Percentiles rank a stretch among this genome's conserved stretches.
Evolutionary conservation across 2,113 vertebrate species (phyloP).

Genomic region (Xenus cinereus): DNA sequence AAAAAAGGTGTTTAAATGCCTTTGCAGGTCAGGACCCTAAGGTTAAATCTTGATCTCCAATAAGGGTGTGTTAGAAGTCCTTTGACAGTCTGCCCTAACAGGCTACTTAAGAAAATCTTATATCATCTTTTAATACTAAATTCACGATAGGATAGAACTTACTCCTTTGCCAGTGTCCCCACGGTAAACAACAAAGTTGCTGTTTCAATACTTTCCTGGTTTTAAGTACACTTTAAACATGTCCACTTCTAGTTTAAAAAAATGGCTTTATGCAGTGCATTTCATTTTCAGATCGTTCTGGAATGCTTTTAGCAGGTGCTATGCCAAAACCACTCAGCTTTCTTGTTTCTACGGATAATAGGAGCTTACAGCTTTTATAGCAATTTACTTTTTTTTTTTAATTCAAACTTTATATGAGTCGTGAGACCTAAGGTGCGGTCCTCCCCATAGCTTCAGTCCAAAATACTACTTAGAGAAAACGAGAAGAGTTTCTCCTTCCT

Average conservation of each 20-base stretch:
- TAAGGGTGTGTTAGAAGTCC: neutral
- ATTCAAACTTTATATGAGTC: neutral
- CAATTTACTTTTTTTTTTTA: neutral
- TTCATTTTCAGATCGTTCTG: neutral
- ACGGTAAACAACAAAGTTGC: neutral
- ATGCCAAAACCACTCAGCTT: neutral
- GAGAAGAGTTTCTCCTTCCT: neutral
- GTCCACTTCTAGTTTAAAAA: neutral
- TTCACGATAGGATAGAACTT: neutral
- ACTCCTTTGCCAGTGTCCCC: neutral
- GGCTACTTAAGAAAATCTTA: neutral
- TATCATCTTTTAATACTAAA: neutral
- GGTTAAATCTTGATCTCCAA: neutral
- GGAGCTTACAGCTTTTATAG: neutral
- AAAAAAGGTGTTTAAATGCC: neutral
- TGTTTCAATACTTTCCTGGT: neutral
- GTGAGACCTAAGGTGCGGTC: neutral
- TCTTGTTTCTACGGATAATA: neutral
- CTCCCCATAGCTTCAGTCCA: neutral
- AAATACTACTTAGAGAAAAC: neutral
- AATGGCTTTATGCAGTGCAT: neutral
- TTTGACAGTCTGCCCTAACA: neutral
- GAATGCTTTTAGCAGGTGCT: neutral
- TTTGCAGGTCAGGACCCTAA: neutral
- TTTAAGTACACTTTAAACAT: neutral